phyloP scores from a whole-genome alignment of 2,888 invertebrate genomes.

The Cataglyphis albicans region DNA sequence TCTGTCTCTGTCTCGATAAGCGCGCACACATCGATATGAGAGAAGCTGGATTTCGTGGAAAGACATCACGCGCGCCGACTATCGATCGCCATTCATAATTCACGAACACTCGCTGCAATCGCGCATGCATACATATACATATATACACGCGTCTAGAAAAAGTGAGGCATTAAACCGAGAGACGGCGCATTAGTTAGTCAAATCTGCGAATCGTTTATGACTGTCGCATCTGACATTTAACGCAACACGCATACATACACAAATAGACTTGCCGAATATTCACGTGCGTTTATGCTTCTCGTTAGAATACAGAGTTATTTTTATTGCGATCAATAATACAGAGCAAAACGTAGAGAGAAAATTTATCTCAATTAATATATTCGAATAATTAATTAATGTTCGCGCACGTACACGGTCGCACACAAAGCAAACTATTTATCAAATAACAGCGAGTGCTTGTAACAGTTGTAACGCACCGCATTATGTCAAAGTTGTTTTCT shows the following conservation, averaged over 20 bases:
- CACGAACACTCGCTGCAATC: conserved; percentile 30
- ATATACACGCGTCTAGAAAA: not conserved
- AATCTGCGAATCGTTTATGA: not conserved
- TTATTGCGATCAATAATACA: not conserved
- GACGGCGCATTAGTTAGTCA: conserved; percentile 18
- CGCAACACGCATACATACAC: not conserved
- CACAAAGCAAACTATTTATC: not conserved
- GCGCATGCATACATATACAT: too few species aligned
- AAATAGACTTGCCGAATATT: not conserved
- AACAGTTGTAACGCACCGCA: not conserved
- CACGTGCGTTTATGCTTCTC: not conserved
- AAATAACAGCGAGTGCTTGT: not conserved
- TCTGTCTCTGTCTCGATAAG: not conserved
- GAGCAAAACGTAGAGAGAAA: not conserved
- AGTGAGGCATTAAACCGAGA: conserved; percentile 21
- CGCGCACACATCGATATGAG: conserved; percentile 34
- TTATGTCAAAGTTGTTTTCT: not conserved
- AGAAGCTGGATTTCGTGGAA: conserved; percentile 26
- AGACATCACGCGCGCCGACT: conserved; percentile 27
- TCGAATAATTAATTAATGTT: conserved; percentile 21
- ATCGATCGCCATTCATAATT: conserved; percentile 48
- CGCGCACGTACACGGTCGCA: not conserved
- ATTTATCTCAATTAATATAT: not conserved
- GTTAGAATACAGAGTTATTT: conserved; percentile 10
- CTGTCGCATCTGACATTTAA: not conserved